These are phyloP conservation scores for Scleropages formosus DNA, from an alignment of 2,797 vertebrate genomes.

Conservation along the genomic window DNA sequence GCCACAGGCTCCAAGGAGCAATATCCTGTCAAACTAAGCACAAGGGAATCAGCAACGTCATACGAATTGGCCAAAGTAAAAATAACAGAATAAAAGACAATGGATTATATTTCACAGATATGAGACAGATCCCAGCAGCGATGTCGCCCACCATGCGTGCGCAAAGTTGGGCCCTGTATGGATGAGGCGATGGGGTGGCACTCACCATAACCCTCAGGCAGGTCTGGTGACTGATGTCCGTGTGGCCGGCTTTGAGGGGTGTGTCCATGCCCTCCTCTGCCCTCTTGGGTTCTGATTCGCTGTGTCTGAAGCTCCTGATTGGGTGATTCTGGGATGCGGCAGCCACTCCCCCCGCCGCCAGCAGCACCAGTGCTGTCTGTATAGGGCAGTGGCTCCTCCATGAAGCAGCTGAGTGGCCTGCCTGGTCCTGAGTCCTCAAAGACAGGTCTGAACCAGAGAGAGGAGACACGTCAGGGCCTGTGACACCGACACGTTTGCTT, in stretches of 20 bases:
- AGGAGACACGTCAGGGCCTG: no score
- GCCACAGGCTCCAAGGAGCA: no score
- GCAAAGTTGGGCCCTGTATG: no score
- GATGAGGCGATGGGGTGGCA: no score
- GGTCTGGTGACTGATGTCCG: slow-evolving; percentile 89
- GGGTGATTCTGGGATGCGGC: slow-evolving; percentile 84
- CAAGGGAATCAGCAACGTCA: no score
- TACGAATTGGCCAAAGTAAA: no score
- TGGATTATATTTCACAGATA: no score
- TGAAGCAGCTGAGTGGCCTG: slow-evolving; percentile 84
- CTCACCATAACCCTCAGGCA: slow-evolving; percentile 88
- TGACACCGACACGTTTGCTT: no score
- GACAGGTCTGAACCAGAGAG: slow-evolving; percentile 63
- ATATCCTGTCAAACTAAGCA: no score
- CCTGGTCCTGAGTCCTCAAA: slow-evolving; percentile 84
- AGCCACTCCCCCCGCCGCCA: slow-evolving; percentile 84
- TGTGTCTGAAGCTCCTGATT: slow-evolving; percentile 87
- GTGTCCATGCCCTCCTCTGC: slow-evolving; percentile 78
- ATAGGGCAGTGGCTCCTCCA: slow-evolving; percentile 91
- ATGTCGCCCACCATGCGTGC: no score
- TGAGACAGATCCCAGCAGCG: no score
- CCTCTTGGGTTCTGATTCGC: slow-evolving; percentile 83
- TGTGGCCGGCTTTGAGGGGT: slow-evolving; percentile 92
- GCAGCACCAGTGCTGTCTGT: slow-evolving; percentile 87
- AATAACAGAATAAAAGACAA: no score